A percentile compares a stretch with the other conserved stretches of the same genome.
Evolutionary conservation across 1,140 invertebrate genomes (phyloP).

Genomic region (Lerema accius): DNA sequence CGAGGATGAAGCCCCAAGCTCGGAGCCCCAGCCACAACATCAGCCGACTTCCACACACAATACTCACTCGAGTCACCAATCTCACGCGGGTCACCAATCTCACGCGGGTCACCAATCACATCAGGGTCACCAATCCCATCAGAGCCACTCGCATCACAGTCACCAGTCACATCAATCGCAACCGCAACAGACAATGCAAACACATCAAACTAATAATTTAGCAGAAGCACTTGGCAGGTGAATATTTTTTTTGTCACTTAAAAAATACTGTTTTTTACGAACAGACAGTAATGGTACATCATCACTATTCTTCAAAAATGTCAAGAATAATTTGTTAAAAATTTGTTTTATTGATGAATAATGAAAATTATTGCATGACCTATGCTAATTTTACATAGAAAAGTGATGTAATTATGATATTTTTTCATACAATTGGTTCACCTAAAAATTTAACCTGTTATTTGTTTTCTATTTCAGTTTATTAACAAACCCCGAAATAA

Average conservation of each 20-base stretch:
- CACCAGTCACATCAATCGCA: constrained; percentile 22
- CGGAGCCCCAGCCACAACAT: constrained; percentile 40
- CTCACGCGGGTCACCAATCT: constrained; percentile 33
- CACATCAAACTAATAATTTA: constrained; percentile 46
- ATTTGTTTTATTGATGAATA: no score
- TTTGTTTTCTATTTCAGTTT: constrained; percentile 81
- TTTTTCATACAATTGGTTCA: no score
- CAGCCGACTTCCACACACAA: constrained; percentile 32
- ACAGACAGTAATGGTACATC: no score
- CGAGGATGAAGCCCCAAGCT: constrained; percentile 62
- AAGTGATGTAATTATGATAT: no score
- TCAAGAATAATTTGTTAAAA: no score
- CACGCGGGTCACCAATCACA: constrained; percentile 35
- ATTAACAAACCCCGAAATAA: constrained; percentile 89
- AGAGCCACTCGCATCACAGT: not conserved
- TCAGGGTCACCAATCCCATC: constrained; percentile 12
- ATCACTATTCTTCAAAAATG: no score
- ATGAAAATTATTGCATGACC: no score
- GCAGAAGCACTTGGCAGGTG: constrained; percentile 74
- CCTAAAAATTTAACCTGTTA: no score
- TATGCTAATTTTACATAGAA: no score
- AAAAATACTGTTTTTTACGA: no score
- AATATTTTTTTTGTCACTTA: no score
- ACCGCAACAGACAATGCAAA: constrained; percentile 18
- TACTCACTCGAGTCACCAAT: constrained; percentile 36